Conservation (phyloP, 2,797 vertebrate species). For the Pipistrellus pygmaeus region DNA sequence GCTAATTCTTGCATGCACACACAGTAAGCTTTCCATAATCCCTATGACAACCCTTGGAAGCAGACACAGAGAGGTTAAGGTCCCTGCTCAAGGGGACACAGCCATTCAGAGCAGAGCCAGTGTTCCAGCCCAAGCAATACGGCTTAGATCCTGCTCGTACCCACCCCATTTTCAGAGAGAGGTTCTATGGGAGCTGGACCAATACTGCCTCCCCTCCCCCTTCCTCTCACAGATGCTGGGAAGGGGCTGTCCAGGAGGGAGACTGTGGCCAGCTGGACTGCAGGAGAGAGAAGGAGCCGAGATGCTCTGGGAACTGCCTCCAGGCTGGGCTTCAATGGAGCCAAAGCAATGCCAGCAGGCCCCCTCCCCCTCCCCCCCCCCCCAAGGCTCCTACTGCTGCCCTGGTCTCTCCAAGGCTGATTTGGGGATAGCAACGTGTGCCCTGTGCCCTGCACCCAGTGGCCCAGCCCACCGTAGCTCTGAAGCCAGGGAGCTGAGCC, state of each 20-base stretch:
- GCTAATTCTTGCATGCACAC: fast-evolving
- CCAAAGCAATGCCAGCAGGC: neutral
- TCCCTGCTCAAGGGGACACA: neutral
- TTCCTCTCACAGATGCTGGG: fast-evolving
- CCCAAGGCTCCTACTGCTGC: fast-evolving
- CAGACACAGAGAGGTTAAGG: neutral
- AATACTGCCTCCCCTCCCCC: fast-evolving
- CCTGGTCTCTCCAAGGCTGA: too few relatives aligned
- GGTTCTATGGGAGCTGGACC: neutral
- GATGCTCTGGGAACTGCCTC: neutral
- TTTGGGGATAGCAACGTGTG: fast-evolving
- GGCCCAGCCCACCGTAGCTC: fast-evolving
- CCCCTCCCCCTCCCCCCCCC: too few relatives aligned
- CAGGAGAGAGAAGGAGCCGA: neutral
- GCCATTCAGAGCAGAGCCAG: neutral
- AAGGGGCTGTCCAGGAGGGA: neutral
- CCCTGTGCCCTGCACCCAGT: fast-evolving
- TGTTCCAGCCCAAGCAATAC: neutral
- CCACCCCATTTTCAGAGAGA: fast-evolving
- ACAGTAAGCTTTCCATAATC: fast-evolving
- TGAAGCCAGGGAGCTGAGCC: neutral
- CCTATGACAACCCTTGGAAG: neutral
- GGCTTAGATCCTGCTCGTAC: neutral
- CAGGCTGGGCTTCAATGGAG: neutral
- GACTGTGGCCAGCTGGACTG: neutral